These are phyloP conservation scores for Rhinoraja longicauda DNA, from an alignment of 2,797 vertebrate genomes.

Conservation along the genomic window DNA sequence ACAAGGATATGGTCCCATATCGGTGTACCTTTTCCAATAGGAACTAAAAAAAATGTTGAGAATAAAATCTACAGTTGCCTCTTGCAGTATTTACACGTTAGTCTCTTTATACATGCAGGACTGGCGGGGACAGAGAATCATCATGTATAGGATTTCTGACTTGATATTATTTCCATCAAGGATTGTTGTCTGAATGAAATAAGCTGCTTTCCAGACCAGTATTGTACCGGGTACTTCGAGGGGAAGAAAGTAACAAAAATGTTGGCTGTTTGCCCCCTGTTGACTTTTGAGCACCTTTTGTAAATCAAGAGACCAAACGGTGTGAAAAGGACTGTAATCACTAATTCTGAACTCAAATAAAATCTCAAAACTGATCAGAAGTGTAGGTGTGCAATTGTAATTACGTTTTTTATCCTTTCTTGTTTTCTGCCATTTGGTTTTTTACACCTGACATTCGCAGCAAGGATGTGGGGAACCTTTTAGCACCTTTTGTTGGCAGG, in stretches of 20 bases:
- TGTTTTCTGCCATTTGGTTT: not conserved
- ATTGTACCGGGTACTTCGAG: not conserved
- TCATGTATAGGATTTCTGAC: not conserved
- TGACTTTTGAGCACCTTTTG: slow-evolving; percentile 13
- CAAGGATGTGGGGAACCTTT: not conserved
- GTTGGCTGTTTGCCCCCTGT: not conserved
- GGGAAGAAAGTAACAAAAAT: not conserved
- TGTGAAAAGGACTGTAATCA: slow-evolving; percentile 20
- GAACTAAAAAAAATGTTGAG: not conserved
- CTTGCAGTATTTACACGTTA: not conserved
- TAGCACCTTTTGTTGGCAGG: not conserved
- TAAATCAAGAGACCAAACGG: slow-evolving; percentile 26
- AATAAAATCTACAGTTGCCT: not conserved
- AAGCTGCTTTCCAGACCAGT: slow-evolving; percentile 12
- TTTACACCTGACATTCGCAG: not conserved
- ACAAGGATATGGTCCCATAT: not conserved
- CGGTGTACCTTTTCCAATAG: not conserved
- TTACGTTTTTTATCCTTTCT: not conserved
- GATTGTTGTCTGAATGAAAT: slow-evolving; percentile 13
- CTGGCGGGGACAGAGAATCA: not conserved
- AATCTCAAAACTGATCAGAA: slow-evolving; percentile 18
- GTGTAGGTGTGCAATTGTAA: slow-evolving; percentile 4
- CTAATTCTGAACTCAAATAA: slow-evolving; percentile 27
- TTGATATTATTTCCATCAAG: not conserved
- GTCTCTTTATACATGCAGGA: not conserved